These are phyloP conservation scores for Alectoris magna DNA, from an alignment of 2,797 vertebrate species.

Conservation along the genomic window DNA sequence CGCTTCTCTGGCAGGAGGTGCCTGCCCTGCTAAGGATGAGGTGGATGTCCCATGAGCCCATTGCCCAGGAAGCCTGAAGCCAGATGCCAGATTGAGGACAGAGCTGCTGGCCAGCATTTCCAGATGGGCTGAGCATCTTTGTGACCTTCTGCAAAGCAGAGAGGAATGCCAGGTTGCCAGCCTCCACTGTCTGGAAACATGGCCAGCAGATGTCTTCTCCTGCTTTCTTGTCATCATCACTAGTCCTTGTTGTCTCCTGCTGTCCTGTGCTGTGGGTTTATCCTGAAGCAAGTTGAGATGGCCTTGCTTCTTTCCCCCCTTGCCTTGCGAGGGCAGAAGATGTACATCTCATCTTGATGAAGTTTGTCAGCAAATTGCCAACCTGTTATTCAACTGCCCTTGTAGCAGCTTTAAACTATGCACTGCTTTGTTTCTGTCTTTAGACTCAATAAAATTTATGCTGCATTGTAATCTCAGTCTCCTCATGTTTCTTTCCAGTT, in stretches of 20 bases:
- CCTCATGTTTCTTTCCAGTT: fast-evolving
- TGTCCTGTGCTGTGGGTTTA: background rate
- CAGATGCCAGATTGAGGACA: background rate
- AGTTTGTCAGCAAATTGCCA: background rate
- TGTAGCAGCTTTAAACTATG: background rate
- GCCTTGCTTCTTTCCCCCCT: background rate
- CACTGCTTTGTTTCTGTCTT: background rate
- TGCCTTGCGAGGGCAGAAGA: background rate
- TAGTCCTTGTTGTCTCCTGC: background rate
- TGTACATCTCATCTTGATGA: no score
- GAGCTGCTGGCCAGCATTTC: background rate
- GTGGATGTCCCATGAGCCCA: no score
- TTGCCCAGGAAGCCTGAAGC: background rate
- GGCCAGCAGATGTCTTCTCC: background rate
- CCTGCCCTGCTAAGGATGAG: background rate
- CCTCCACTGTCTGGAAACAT: background rate
- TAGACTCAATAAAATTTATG: background rate
- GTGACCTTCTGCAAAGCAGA: background rate
- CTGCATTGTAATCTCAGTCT: background rate
- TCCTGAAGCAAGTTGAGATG: no score
- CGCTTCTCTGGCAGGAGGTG: background rate
- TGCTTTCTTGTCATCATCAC: background rate
- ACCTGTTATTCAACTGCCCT: background rate
- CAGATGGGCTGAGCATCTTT: background rate
- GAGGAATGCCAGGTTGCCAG: background rate